Conservation (phyloP, 2,888 invertebrate genomes). For the Busseola fusca region DNA sequence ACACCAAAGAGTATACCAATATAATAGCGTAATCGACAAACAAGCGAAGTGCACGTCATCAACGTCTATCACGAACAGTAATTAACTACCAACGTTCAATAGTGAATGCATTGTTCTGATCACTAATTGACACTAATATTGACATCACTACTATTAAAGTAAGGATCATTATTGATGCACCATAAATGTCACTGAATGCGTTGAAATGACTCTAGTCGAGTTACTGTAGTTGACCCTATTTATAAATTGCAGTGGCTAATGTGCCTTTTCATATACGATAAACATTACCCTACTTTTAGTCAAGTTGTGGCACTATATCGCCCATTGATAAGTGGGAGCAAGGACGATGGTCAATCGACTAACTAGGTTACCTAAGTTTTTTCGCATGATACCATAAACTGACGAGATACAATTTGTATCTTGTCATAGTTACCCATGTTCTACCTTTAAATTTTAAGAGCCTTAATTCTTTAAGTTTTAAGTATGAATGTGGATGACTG, state of each 20-base stretch:
- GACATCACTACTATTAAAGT: slow-evolving; percentile 1
- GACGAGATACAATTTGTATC: neutral
- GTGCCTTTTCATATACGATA: slow-evolving; percentile 19
- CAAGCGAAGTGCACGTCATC: neutral
- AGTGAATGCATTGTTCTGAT: slow-evolving; percentile 26
- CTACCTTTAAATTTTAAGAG: neutral
- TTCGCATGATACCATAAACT: neutral
- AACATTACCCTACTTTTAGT: slow-evolving; percentile 43
- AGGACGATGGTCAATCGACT: slow-evolving; percentile 2
- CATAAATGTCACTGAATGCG: neutral
- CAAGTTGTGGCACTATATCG: neutral
- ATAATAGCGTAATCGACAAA: no score
- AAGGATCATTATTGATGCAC: neutral
- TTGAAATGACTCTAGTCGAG: neutral
- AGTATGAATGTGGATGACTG: no score
- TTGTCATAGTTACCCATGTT: neutral
- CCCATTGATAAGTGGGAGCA: slow-evolving; percentile 13
- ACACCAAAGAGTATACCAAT: no score
- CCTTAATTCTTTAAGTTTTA: neutral
- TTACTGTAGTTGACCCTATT: slow-evolving; percentile 25
- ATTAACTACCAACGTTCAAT: slow-evolving; percentile 24
- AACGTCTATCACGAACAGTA: neutral
- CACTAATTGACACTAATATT: slow-evolving; percentile 27
- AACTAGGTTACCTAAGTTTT: neutral
- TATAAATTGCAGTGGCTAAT: slow-evolving; percentile 5